phyloP scores from a whole-genome alignment of 2,797 vertebrate species.

The Echeneis naucrates region DNA sequence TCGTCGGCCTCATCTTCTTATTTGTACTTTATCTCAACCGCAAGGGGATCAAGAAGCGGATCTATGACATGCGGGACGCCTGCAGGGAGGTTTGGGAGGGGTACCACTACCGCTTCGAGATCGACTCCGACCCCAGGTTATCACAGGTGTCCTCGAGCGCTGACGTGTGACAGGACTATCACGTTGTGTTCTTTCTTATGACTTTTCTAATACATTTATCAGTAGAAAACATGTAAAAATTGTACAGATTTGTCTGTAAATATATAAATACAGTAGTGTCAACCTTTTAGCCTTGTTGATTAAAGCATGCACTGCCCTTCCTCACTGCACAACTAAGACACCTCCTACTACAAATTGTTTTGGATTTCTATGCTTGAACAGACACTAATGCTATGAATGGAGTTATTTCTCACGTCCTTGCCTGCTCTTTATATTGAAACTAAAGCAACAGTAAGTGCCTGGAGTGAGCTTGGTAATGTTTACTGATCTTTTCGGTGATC shows the following conservation, averaged over 20 bases:
- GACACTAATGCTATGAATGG: conserved; percentile 1
- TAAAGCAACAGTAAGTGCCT: conserved; percentile 72
- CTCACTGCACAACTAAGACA: neutral
- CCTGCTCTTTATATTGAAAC: conserved; percentile 15
- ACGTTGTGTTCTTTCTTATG: conserved; percentile 16
- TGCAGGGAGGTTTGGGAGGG: conserved; percentile 87
- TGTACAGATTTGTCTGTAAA: conserved; percentile 77
- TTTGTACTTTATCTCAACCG: conserved; percentile 89
- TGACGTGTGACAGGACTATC: conserved; percentile 74
- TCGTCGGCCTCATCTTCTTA: conserved; percentile 86
- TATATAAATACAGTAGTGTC: conserved; percentile 54
- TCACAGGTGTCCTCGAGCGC: conserved; percentile 80
- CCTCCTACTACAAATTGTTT: neutral
- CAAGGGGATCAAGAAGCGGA: conserved; percentile 86
- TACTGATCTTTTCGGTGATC: neutral
- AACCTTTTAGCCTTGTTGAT: conserved; percentile 41
- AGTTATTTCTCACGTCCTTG: neutral
- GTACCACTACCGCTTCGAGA: conserved; percentile 87
- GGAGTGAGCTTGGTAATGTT: conserved; percentile 33
- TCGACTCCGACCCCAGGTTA: conserved; percentile 82
- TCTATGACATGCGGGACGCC: conserved; percentile 82
- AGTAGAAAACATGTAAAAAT: conserved; percentile 58
- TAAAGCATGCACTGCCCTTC: conserved; percentile 70
- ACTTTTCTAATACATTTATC: conserved; percentile 64
- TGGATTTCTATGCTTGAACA: neutral